Evolutionary conservation across 2,113 vertebrate genomes (phyloP).

Genomic region (Isichthys henryi): DNA sequence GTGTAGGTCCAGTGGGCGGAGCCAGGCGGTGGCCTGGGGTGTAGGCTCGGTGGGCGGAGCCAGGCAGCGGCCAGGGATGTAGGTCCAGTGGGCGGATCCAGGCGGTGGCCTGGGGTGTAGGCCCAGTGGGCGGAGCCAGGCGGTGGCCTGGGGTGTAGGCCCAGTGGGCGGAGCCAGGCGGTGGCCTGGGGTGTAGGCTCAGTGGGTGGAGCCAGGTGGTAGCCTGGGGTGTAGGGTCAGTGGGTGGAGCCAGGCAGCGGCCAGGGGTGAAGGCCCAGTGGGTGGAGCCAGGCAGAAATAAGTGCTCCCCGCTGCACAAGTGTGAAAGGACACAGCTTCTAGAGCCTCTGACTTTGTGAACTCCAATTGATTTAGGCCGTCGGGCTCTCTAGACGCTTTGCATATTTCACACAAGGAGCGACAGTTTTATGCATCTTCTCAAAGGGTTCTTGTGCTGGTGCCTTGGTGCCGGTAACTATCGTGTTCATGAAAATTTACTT

Average conservation of each 20-base stretch:
- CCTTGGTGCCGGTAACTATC: constrained; percentile 68
- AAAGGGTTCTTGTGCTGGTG: constrained; percentile 76
- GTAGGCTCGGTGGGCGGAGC: too few relatives aligned
- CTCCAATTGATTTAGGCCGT: constrained; percentile 78
- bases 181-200: too few relatives aligned
- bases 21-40: too few relatives aligned
- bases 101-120: too few relatives aligned
- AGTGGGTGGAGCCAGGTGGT: too few relatives aligned
- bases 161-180: too few relatives aligned
- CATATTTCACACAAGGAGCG: constrained; percentile 69
- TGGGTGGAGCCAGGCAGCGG: constrained; percentile 41
- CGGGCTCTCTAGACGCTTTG: constrained; percentile 58
- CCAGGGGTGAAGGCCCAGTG: constrained; percentile 35
- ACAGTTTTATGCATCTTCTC: constrained; percentile 78
- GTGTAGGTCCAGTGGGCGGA: too few relatives aligned
- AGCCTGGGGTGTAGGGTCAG: too few relatives aligned
- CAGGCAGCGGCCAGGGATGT: too few relatives aligned
- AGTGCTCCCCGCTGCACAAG: constrained; percentile 59
- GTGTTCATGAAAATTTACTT: constrained; percentile 71
- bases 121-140: too few relatives aligned
- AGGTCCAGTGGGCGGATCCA: too few relatives aligned
- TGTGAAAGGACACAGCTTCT: constrained; percentile 59
- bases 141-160: too few relatives aligned
- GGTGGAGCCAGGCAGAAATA: constrained; percentile 56
- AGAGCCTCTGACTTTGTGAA: constrained; percentile 64